Base-by-base conservation (phyloP, 2,113 vertebrate species). In the Macaca nemestrina region DNA sequence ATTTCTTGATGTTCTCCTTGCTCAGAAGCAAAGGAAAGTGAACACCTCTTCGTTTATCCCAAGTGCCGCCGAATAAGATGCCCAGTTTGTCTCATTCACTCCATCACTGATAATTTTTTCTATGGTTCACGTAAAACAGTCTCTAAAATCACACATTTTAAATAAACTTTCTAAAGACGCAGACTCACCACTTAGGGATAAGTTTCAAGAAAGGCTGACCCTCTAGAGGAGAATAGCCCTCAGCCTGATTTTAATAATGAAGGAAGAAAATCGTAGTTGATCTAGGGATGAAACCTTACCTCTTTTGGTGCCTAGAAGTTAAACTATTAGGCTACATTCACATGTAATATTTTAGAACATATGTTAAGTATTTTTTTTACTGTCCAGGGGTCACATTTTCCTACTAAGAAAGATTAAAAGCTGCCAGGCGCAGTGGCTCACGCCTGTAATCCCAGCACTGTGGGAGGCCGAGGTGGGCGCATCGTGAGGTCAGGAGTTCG, bases 231-330 rank as follows among this genome's bases (percentile, higher is more conserved):
- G 79, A 95, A 93, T 5, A 45, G 67, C 50, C 84, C 88, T 80
- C 43, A 50, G 64, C 82, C 35, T 95, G 90, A 88, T 89, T 88
- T 97, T 98, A 84, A 86, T 38, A 97, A 90, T 90, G 76, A 95
- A 97, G 72, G 72, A 96, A 93, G 94, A 94, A 75, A 52, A 79
- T 72, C 85, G 13, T 12, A 7, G 67, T 96, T 93, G 38, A 68
- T 14, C 25, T 18, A 40, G 32, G 75, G 78, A 45, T 92, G 88
- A 50, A 84, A 30, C 82, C 72, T 97, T 96, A 85, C 81, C 48
- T 95, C 95, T 97, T 50, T 5, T 1, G n/a, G 48, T 45, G 40
- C 43, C 1, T 3, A 35, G 43, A 96, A 88, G 23, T 16, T 79
- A 82, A 80, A 83, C 78, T 50, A 55, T 45, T n/a, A 76, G 67